phyloP scores from a whole-genome alignment of 2,888 invertebrate genomes.

The Parapristionchus giblindavisi region DNA sequence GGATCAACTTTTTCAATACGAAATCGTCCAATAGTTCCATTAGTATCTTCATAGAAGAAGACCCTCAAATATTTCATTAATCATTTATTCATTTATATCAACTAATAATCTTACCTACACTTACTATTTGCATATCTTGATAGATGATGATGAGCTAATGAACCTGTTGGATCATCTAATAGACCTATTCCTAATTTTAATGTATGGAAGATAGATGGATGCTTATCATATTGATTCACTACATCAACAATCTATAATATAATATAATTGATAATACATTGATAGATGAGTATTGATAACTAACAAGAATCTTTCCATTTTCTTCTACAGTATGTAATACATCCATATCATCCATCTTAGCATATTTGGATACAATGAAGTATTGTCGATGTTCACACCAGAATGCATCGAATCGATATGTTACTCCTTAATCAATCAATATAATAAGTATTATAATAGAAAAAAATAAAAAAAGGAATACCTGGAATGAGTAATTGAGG shows the following conservation, averaged over 20 bases:
- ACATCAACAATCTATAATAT: constrained; percentile 7
- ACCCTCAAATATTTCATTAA: neutral
- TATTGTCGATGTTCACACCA: neutral
- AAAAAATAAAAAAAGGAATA: neutral
- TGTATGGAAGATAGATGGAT: neutral
- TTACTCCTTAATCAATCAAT: constrained; percentile 7
- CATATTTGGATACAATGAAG: neutral
- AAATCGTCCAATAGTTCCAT: constrained; percentile 12
- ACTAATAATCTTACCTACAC: constrained; percentile 1
- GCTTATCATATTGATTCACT: neutral
- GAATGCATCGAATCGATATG: constrained; percentile 25
- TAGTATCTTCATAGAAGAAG: constrained; percentile 26
- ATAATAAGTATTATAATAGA: neutral
- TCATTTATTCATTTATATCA: neutral
- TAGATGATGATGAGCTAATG: constrained; percentile 8
- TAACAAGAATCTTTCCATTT: neutral
- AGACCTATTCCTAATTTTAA: neutral
- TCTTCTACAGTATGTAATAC: neutral
- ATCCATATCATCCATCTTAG: constrained; percentile 6
- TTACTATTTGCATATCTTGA: constrained; percentile 35
- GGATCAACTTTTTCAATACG: constrained; percentile 20
- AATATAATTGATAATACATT: neutral
- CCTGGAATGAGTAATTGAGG: neutral
- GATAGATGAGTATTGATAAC: neutral
- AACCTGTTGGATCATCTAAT: constrained; percentile 23